A percentile compares a stretch with the other conserved stretches of the same genome.
Conservation (phyloP, 1,140 invertebrate genomes). For the Chrysopa pallens region DNA sequence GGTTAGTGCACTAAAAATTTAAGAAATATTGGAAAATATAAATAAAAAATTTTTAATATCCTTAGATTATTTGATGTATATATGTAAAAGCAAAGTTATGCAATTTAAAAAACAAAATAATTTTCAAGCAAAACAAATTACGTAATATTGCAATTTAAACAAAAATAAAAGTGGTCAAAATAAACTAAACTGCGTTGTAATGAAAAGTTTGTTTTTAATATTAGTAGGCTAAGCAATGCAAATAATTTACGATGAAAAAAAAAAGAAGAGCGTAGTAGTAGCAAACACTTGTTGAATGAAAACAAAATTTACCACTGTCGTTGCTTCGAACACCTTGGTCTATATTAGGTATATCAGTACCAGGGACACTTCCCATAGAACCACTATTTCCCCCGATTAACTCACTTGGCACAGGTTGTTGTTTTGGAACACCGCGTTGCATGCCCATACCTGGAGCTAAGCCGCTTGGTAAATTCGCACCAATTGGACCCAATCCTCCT, state of each 20-base stretch:
- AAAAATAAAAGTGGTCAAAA: too few species aligned
- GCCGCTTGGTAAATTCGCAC: constrained; percentile 17
- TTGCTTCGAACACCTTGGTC: constrained; percentile 40
- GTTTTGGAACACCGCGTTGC: constrained; percentile 27
- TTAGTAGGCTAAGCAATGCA: not conserved
- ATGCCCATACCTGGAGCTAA: constrained; percentile 40
- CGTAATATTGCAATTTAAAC: too few species aligned
- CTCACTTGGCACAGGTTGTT: constrained; percentile 60
- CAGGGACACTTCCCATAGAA: constrained; percentile 22
- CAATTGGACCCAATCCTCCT: constrained; percentile 25
- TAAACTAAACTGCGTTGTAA: too few species aligned
- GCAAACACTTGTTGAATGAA: constrained; percentile 12
- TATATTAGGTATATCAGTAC: constrained; percentile 17
- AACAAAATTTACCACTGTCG: constrained; percentile 25
- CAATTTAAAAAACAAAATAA: too few species aligned
- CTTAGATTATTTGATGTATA: too few species aligned
- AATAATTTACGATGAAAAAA: not conserved
- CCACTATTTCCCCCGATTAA: constrained; percentile 29
- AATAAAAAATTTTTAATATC: too few species aligned
- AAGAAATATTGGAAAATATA: too few species aligned
- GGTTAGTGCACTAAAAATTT: too few species aligned
- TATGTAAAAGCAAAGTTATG: too few species aligned
- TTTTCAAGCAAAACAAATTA: too few species aligned
- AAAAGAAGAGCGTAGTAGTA: constrained; percentile 9
- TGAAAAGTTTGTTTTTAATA: not conserved